These are phyloP conservation scores for Protosalanx chinensis DNA, from an alignment of 2,797 vertebrate genomes.

Conservation along the genomic window DNA sequence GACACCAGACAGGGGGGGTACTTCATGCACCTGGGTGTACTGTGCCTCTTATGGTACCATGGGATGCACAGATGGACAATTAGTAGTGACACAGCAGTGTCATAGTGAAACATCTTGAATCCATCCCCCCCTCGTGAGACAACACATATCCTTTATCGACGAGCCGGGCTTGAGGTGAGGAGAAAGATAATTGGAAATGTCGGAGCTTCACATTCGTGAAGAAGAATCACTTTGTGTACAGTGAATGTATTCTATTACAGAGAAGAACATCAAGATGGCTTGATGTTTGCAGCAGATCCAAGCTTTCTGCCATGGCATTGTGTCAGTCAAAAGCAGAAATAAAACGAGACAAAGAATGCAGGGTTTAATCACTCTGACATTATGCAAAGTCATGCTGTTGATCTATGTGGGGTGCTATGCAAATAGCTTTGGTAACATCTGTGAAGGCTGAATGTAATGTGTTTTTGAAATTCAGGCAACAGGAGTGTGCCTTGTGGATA, in stretches of 20 bases:
- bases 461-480: neutral
- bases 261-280: neutral
- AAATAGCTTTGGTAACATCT: neutral
- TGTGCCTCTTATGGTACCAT: neutral
- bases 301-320: no score
- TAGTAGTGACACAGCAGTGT: neutral
- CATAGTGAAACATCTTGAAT: constrained; percentile 11
- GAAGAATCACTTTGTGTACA: constrained; percentile 8
- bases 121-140: neutral
- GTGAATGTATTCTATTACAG: neutral
- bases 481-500: neutral
- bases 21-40: neutral
- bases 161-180: constrained; percentile 11
- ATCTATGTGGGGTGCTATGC: neutral
- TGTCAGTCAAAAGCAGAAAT: no score
- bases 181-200: constrained; percentile 33
- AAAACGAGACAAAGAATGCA: neutral
- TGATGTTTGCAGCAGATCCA: neutral
- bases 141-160: constrained; percentile 25
- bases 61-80: neutral
- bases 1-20: neutral
- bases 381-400: constrained; percentile 17
- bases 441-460: neutral
- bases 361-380: constrained; percentile 24
- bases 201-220: constrained; percentile 10